Base-by-base conservation (phyloP, 2,888 invertebrate species). In the Leptinotarsa juncta region DNA sequence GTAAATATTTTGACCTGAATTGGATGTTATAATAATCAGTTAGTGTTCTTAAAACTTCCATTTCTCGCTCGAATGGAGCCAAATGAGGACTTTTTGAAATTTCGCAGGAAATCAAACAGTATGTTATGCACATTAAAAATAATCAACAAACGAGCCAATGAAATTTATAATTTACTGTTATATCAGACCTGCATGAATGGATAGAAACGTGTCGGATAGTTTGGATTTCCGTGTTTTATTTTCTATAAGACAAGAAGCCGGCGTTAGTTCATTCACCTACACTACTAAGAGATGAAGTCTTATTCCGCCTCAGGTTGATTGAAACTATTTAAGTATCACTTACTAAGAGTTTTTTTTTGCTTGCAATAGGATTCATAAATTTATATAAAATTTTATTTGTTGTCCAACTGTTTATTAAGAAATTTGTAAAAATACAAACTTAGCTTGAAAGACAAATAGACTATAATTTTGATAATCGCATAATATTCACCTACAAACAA, bases 221-320 rank as follows among this genome's bases (percentile, higher is more conserved):
- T 62, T 32, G n/a, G 16, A 62, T 62, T 32, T 62, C 42, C 62
- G 62, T 42, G 32, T 62, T 62, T n/a, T n/a, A 16, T 42, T 62
- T 42, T n/a, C 42, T 15, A 3, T 26, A 20, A 60, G 60, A 62
- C 62, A 62, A 26, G 62, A n/a, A 62, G n/a, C 42, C 62, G 42
- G 62, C 42, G n/a, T 62, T 32, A 42, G 62, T 62, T 62, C 62
- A 32, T 62, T 62, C 62, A 62, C 62, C 62, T 60, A 60, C 26
- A n/a, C 3, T 42, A 32, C n/a, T 62, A 26, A n/a, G 4, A 26
- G 42, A 5, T 42, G 32, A 5, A 16, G 20, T 57, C 57, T 57
- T 57, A 57, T 23, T 57, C 57, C 57, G 18, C 57, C 57, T 3
- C n/a, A 12, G 57, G 20, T 57, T 57, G 20, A 18, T 57, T 57